phyloP scores from a whole-genome alignment of 2,888 invertebrate species.

The Pheosia tremula region DNA sequence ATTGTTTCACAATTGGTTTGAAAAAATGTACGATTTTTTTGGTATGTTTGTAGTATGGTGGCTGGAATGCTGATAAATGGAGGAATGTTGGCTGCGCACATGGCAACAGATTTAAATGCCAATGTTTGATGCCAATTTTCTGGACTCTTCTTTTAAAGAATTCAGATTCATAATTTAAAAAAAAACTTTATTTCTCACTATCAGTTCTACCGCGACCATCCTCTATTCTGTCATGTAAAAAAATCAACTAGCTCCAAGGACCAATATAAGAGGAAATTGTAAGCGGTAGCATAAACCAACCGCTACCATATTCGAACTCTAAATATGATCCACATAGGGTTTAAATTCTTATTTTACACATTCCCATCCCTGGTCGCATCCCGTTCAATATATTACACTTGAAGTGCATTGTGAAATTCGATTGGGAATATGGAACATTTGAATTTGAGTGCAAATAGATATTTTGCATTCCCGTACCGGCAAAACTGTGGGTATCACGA shows the following conservation, averaged over 20 bases:
- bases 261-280: slow-evolving; percentile 20
- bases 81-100: not conserved
- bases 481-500: not conserved
- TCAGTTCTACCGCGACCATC: too few relatives aligned
- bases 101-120: too few relatives aligned
- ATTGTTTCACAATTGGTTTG: slow-evolving; percentile 30
- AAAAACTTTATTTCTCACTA: too few relatives aligned
- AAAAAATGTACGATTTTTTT: slow-evolving; percentile 4
- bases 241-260: slow-evolving; percentile 26
- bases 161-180: too few relatives aligned
- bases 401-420: slow-evolving; percentile 32
- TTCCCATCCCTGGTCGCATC: slow-evolving; percentile 13
- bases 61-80: not conserved
- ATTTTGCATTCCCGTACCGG: not conserved
- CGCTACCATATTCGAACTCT: slow-evolving; percentile 14
- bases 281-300: slow-evolving; percentile 9
- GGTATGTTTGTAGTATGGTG: not conserved
- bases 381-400: slow-evolving; percentile 19
- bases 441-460: slow-evolving; percentile 23
- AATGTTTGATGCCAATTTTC: too few relatives aligned
- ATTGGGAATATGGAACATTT: slow-evolving; percentile 17
- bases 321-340: slow-evolving; percentile 3
- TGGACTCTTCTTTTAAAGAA: too few relatives aligned
- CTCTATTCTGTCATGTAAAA: slow-evolving; percentile 17
- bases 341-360: slow-evolving; percentile 16